These are phyloP conservation scores for Labrus mixtus DNA, from an alignment of 2,113 vertebrate genomes.

Conservation along the genomic window DNA sequence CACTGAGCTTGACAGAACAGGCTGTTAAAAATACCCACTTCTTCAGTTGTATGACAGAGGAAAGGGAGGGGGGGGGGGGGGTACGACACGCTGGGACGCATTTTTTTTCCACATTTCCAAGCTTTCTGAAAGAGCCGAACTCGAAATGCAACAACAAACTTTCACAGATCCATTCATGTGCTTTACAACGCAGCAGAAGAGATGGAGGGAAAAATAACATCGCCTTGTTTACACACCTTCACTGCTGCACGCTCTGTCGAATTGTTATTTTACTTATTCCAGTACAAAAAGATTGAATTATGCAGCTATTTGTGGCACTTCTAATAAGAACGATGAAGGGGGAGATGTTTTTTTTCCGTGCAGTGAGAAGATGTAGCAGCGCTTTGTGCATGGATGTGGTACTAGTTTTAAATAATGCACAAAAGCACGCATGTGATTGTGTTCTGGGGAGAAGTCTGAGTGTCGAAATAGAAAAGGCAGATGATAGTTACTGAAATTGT, in stretches of 20 bases:
- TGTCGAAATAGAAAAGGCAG: slow-evolving; percentile 20
- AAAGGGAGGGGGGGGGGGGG: too few species aligned
- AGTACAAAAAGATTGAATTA: neutral
- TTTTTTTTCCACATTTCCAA: slow-evolving; percentile 18
- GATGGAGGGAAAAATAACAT: slow-evolving; percentile 5
- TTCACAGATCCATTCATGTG: slow-evolving; percentile 20
- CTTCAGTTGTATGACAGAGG: slow-evolving; percentile 35
- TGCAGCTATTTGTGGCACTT: slow-evolving; percentile 3
- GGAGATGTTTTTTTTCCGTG: slow-evolving; percentile 9
- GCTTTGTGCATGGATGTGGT: neutral
- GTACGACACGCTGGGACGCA: neutral
- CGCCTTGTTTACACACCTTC: slow-evolving; percentile 9
- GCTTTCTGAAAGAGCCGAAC: slow-evolving; percentile 35
- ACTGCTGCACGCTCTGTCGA: neutral
- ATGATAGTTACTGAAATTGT: neutral
- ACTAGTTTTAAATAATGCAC: neutral
- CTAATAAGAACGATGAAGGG: slow-evolving; percentile 6
- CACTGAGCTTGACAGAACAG: slow-evolving; percentile 47
- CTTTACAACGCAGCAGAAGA: slow-evolving; percentile 13
- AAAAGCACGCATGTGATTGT: slow-evolving; percentile 15
- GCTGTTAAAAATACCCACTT: slow-evolving; percentile 69
- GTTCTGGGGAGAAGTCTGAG: neutral
- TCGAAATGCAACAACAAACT: slow-evolving; percentile 47
- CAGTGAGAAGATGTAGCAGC: neutral
- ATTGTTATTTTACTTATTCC: neutral